Conservation (phyloP, 1,140 invertebrate species). For the Littorina saxatilis region DNA sequence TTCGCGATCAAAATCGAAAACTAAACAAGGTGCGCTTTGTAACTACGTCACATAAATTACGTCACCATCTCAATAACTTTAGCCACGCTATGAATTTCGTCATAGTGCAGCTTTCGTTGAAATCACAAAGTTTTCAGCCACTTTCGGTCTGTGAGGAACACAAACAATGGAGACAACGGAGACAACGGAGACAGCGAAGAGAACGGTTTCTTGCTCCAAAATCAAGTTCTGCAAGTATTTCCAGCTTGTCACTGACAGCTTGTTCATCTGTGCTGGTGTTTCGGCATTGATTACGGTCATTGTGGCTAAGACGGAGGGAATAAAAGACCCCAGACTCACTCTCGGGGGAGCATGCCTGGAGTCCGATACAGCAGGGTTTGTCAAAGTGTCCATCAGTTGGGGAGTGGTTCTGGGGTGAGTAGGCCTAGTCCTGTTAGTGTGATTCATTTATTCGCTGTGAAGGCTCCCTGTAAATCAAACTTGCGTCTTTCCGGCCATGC, state of each 20-base stretch:
- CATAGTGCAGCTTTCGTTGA: no score
- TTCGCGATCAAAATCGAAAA: no score
- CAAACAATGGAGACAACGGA: not conserved
- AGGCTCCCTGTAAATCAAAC: no score
- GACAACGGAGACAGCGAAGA: not conserved
- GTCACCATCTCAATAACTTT: no score
- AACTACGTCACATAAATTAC: no score
- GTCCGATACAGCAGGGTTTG: not conserved
- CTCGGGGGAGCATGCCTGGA: slow-evolving; percentile 10
- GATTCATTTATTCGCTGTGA: no score
- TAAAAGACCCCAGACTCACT: not conserved
- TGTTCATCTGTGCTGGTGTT: not conserved
- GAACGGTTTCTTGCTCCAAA: not conserved
- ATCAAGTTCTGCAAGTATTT: not conserved
- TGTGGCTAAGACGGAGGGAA: not conserved
- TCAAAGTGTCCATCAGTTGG: not conserved
- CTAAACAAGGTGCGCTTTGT: no score
- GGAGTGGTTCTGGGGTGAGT: not conserved
- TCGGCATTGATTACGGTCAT: not conserved
- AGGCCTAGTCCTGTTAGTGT: no score
- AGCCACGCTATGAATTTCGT: no score
- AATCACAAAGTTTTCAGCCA: no score
- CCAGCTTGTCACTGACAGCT: not conserved
- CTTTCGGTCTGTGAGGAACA: no score
- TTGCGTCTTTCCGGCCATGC: no score